These are phyloP conservation scores for Oryzias sinensis DNA, from an alignment of 2,797 vertebrate genomes.

Conservation along the genomic window DNA sequence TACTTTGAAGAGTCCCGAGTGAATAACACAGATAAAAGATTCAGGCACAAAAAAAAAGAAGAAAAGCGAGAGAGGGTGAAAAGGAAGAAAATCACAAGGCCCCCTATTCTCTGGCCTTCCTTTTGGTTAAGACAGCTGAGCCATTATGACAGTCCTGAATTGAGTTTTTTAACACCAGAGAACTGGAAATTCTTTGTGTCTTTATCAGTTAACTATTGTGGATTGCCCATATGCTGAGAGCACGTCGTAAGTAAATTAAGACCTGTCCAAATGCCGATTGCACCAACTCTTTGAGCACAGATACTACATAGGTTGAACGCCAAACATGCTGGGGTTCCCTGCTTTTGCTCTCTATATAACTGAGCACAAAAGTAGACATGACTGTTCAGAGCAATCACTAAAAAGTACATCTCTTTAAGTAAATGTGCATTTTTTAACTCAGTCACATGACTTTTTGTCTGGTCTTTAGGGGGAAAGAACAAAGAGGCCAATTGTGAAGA, in stretches of 20 bases:
- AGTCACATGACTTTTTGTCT: conserved; percentile 57
- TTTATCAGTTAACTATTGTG: conserved; percentile 89
- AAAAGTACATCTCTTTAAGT: conserved; percentile 56
- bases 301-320: conserved; percentile 75
- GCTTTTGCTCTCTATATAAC: conserved; percentile 31
- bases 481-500: conserved; percentile 46
- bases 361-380: conserved; percentile 40
- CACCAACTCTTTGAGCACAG: conserved; percentile 74
- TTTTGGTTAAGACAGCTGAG: conserved; percentile 96
- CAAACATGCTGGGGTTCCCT: conserved; percentile 63
- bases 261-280: conserved; percentile 88
- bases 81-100: conserved; percentile 91
- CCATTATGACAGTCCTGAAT: conserved; percentile 95
- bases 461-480: conserved; percentile 49
- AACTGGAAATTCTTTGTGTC: conserved; percentile 94
- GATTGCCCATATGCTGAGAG: conserved; percentile 85
- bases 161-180: conserved; percentile 84
- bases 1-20: conserved; percentile 93
- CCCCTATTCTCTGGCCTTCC: conserved; percentile 92
- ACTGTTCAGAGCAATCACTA: conserved; percentile 48
- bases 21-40: conserved; percentile 98
- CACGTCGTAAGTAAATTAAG: conserved; percentile 86
- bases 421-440: conserved; percentile 57
- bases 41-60: conserved; percentile 85
- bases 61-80: conserved; percentile 69